Conservation (phyloP, 2,888 invertebrate species). For the Amblyjoppa proteus region DNA sequence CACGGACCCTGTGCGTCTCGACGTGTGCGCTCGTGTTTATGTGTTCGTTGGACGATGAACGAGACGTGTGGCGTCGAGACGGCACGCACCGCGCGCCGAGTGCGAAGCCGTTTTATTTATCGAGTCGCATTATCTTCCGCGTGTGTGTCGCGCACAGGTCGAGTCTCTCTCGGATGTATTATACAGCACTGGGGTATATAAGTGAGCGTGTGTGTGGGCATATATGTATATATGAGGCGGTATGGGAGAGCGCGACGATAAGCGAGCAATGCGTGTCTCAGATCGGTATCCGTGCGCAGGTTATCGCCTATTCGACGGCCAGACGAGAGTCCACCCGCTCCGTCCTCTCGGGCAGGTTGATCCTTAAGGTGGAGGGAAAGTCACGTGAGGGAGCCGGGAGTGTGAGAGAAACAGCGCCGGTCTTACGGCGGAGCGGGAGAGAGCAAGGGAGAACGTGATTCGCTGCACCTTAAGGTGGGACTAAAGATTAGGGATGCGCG, state of each 20-base stretch:
- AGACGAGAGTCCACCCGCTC: neutral
- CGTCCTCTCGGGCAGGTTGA: neutral
- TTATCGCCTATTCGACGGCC: conserved; percentile 8
- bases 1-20: neutral
- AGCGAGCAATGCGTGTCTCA: conserved; percentile 73
- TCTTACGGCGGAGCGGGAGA: too few relatives aligned
- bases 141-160: conserved; percentile 28
- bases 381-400: too few relatives aligned
- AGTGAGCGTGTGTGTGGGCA: neutral
- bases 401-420: too few relatives aligned
- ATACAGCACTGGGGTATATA: neutral
- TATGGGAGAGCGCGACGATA: conserved; percentile 70
- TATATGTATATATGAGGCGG: conserved; percentile 23
- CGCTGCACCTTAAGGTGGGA: too few relatives aligned
- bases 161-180: neutral
- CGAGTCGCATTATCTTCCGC: conserved; percentile 58
- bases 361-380: neutral
- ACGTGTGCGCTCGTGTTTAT: neutral
- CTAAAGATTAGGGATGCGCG: too few relatives aligned
- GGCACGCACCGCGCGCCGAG: conserved; percentile 44
- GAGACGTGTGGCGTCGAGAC: conserved; percentile 39
- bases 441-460: too few relatives aligned
- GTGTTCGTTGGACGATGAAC: conserved; percentile 2
- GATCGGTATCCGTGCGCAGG: conserved; percentile 72
- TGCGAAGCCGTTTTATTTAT: conserved; percentile 58